Evolutionary conservation across 2,797 vertebrate species (phyloP), one percentile per base, ranked within the genome.

Genomic region (Lycodopsis pacificus): DNA sequence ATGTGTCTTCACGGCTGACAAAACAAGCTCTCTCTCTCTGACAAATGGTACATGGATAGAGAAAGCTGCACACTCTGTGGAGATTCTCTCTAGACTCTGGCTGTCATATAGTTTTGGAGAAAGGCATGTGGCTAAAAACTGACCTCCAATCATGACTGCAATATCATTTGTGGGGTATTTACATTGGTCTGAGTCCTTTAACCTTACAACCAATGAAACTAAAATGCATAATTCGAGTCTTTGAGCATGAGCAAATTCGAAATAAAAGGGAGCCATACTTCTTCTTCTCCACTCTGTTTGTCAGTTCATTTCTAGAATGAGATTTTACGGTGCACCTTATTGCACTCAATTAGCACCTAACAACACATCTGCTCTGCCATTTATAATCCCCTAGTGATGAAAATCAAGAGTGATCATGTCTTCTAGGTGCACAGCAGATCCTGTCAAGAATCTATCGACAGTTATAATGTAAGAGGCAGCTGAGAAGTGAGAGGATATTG

Each of bases 1-100:
- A 30, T 32, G 14, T 54, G 36, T 67, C 51, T 42, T 62, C 42
- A 81, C 63, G 75, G 67, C 46, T 34, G 62, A 67, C 72, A 75
- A 59, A 49, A 9, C 51, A 69, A 61, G 53, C 54, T 30, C 12
- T 54, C 32, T 7, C 13, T 58, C 61, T 53, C 65, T 73, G 56
- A 74, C 46, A 73, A 65, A 54, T 2, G 22, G 69, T 2, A 46
- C 38, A 80, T 32, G 9, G 20, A 20, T 9, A n/a, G 48, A 9
- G 46, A 25, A 22, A 5, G 54, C 7, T 32, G 8, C 11, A 38
- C 20, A 61, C 22, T 30, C 7, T 17, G 54, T 32, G 25, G 14
- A 19, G 27, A 42, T 22, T n/a, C 17, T 36, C 7, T 61, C 4
- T 56, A n/a, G 32, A 32, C 34, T 49, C 15, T 68, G 20, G 15